These are phyloP conservation scores for Halocynthia aurantium DNA, from an alignment of 23 tunicate species.

Conservation along the genomic window DNA sequence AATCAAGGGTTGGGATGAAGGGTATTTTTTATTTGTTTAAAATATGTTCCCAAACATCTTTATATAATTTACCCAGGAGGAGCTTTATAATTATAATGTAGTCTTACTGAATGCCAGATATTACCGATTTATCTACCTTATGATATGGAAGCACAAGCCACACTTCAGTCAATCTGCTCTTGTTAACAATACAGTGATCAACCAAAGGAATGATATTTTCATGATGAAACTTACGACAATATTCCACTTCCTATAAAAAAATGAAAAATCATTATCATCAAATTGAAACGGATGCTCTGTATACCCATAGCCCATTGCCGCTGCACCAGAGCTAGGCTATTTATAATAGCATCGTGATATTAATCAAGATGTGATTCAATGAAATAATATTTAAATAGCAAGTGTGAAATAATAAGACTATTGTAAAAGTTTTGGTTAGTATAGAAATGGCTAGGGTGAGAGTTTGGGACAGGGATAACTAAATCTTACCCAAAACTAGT, in stretches of 20 bases:
- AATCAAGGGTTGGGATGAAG: too few species aligned
- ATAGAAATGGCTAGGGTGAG: too few species aligned
- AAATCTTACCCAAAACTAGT: background rate
- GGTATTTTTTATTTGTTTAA: too few species aligned
- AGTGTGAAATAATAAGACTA: background rate
- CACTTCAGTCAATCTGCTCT: constrained; percentile 67
- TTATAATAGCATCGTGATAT: background rate
- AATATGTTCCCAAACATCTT: too few species aligned
- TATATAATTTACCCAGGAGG: too few species aligned
- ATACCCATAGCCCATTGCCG: constrained; percentile 1
- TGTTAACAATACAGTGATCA: constrained; percentile 66
- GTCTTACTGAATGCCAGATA: too few species aligned
- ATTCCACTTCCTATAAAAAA: constrained; percentile 51
- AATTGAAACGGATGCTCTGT: background rate
- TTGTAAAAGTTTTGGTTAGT: too few species aligned
- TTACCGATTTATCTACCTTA: too few species aligned
- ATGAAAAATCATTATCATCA: too few species aligned
- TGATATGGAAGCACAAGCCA: constrained; percentile 90
- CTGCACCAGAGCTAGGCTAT: background rate
- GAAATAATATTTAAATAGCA: too few species aligned
- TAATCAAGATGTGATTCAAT: background rate
- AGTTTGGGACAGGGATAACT: background rate
- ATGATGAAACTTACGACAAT: constrained; percentile 68
- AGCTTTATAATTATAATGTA: too few species aligned
- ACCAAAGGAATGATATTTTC: constrained; percentile 69